phyloP scores from a whole-genome alignment of 2,888 invertebrate genomes.

The Griposia aprilina region DNA sequence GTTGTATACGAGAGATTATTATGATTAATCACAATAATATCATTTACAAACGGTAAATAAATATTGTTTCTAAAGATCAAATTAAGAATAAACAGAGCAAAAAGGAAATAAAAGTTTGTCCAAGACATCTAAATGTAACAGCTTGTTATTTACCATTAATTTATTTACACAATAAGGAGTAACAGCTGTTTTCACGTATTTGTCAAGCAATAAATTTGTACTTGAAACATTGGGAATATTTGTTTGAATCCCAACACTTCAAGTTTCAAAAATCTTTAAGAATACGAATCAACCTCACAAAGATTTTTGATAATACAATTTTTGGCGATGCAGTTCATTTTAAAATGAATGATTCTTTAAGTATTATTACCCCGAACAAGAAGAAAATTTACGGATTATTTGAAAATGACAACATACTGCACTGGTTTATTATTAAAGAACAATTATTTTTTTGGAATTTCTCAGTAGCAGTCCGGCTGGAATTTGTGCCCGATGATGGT shows the following conservation, averaged over 20 bases:
- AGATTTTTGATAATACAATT: background rate
- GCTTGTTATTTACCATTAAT: constrained; percentile 20
- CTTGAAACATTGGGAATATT: constrained; percentile 12
- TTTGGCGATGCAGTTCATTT: background rate
- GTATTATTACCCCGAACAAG: background rate
- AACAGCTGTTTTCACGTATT: constrained; percentile 27
- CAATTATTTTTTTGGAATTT: no score
- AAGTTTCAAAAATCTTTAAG: background rate
- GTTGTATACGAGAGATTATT: no score
- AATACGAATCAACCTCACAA: background rate
- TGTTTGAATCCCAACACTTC: background rate
- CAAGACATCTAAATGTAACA: constrained; percentile 16
- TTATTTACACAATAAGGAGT: constrained; percentile 37
- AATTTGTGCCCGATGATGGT: no score
- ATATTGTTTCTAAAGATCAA: background rate
- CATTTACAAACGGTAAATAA: background rate
- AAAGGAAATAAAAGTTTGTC: constrained; percentile 41
- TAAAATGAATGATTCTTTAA: background rate
- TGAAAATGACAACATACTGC: no score
- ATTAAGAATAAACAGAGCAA: constrained; percentile 28
- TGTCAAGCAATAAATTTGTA: background rate
- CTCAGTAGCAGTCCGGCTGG: no score
- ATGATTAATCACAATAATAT: background rate
- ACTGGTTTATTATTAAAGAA: no score
- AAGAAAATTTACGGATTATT: background rate